A percentile compares a stretch with the other conserved stretches of the same genome.
Evolutionary conservation across 2,797 vertebrate species (phyloP).

Genomic region (Urosaurus nigricauda): DNA sequence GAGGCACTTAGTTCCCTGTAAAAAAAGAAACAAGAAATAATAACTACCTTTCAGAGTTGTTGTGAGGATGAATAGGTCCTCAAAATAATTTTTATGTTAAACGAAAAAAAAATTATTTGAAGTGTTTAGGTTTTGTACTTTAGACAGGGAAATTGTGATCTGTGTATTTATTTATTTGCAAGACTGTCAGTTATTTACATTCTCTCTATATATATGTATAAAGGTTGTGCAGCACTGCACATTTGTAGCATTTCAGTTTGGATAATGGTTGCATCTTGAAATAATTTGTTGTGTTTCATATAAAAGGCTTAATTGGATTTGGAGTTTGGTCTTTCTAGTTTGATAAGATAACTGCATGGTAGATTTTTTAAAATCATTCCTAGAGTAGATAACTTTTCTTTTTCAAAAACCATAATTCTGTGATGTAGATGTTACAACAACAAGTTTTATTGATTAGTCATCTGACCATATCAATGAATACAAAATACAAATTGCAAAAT

Average conservation of each 20-base stretch:
- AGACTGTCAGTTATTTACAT: not conserved
- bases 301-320: not conserved
- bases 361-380: not conserved
- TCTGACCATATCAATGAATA: too few relatives aligned
- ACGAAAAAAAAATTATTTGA: not conserved
- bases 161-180: not conserved
- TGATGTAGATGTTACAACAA: not conserved
- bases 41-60: not conserved
- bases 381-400: not conserved
- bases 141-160: not conserved
- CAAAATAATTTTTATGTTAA: not conserved
- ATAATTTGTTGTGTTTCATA: not conserved
- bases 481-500: too few relatives aligned
- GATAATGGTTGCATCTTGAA: not conserved
- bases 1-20: constrained; percentile 4
- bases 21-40: not conserved
- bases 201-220: not conserved
- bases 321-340: not conserved
- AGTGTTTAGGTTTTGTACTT: not conserved
- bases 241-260: not conserved
- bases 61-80: not conserved
- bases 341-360: not conserved
- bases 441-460: too few relatives aligned
- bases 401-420: not conserved
- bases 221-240: not conserved